Conservation (phyloP, 2,888 invertebrate species). For the Lathronympha strigana region DNA sequence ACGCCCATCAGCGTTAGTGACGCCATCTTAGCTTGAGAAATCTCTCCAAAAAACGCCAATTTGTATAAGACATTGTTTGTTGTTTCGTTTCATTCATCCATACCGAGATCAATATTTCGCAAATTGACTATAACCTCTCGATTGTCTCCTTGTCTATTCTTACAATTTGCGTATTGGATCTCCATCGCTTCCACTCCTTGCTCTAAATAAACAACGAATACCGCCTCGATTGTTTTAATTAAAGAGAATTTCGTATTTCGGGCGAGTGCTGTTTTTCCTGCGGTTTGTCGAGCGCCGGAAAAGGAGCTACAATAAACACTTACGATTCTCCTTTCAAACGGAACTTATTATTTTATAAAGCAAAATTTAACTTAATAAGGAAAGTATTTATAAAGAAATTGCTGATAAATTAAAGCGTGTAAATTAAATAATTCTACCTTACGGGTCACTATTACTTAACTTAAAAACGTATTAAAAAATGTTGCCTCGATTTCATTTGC, state of each 20-base stretch:
- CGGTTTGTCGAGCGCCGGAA: constrained; percentile 19
- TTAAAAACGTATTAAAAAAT: no score
- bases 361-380: background rate
- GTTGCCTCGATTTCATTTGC: no score
- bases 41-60: no score
- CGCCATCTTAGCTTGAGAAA: no score
- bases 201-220: constrained; percentile 33
- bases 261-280: constrained; percentile 16
- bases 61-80: no score
- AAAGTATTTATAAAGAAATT: background rate
- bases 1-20: no score
- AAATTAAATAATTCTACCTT: background rate
- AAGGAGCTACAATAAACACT: constrained; percentile 16
- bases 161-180: constrained; percentile 60
- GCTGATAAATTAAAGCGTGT: background rate
- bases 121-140: constrained; percentile 66
- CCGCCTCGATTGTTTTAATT: constrained; percentile 32
- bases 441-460: background rate
- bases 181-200: constrained; percentile 47
- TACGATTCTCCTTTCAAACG: background rate
- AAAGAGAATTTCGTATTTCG: constrained; percentile 24
- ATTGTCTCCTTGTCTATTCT: constrained; percentile 65
- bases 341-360: background rate
- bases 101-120: constrained; percentile 61
- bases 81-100: no score